Conservation (phyloP, 1,140 invertebrate genomes). For the Hylyphantes graminicola region DNA sequence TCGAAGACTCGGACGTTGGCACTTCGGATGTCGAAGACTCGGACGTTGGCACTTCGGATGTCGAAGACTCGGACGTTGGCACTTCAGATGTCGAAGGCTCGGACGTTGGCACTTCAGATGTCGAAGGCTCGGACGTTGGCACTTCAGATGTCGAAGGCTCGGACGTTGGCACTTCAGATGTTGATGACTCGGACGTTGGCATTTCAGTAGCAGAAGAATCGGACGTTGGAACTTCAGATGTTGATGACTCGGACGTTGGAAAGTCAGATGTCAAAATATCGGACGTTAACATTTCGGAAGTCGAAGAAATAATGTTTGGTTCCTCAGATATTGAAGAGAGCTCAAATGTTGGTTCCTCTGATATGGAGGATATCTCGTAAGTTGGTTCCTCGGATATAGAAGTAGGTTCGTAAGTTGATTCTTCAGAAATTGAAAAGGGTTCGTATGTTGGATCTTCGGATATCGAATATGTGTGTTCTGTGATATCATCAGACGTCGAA, state of each 20-base stretch:
- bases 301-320: neutral
- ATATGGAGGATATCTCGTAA: neutral
- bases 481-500: neutral
- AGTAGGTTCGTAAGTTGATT: neutral
- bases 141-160: neutral
- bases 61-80: too few species aligned
- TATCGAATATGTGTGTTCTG: neutral
- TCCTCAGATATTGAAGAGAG: neutral
- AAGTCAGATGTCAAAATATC: neutral
- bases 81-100: too few species aligned
- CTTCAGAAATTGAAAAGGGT: neutral
- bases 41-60: too few species aligned
- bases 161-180: neutral
- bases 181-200: neutral
- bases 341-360: neutral
- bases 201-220: neutral
- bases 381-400: neutral
- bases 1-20: too few species aligned
- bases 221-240: neutral
- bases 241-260: neutral
- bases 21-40: too few species aligned
- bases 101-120: too few species aligned
- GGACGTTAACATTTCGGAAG: neutral
- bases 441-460: neutral
- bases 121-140: too few species aligned